phyloP scores from a whole-genome alignment of 2,113 vertebrate genomes.

The Myanophis thanlyinensis region DNA sequence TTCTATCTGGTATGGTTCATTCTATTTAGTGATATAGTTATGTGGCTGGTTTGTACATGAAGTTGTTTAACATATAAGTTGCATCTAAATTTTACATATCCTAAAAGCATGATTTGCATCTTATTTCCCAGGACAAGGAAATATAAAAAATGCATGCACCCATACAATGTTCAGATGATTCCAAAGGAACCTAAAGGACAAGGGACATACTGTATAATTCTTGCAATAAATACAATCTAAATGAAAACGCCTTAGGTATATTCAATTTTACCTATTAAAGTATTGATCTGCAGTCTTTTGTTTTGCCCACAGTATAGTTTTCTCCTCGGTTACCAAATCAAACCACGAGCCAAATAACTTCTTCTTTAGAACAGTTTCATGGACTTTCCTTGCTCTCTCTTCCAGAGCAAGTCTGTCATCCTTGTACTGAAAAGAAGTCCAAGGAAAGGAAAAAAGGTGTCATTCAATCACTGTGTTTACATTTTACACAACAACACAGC shows the following conservation, averaged over 20 bases:
- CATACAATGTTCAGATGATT: not conserved
- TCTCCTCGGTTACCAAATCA: slow-evolving; percentile 67
- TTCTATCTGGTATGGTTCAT: not conserved
- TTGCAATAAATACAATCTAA: not conserved
- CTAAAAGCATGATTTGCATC: not conserved
- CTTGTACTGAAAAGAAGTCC: slow-evolving; percentile 60
- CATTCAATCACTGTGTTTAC: not conserved
- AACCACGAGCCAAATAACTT: slow-evolving; percentile 76
- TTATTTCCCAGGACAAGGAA: not conserved
- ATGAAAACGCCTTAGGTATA: slow-evolving; percentile 7
- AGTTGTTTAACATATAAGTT: not conserved
- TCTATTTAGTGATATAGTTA: not conserved
- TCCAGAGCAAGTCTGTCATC: slow-evolving; percentile 66
- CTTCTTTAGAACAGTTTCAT: slow-evolving; percentile 65
- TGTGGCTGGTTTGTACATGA: not conserved
- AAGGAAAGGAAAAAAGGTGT: slow-evolving; percentile 22
- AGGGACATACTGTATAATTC: not conserved
- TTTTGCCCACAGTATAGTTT: slow-evolving; percentile 62
- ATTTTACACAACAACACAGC: not conserved
- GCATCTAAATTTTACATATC: not conserved
- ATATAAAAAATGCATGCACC: not conserved
- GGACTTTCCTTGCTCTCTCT: slow-evolving; percentile 57
- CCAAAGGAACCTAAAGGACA: not conserved
- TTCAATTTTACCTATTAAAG: slow-evolving; percentile 74
- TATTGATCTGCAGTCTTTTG: slow-evolving; percentile 73